phyloP scores from a whole-genome alignment of 2,888 invertebrate species.

The Slavum lentiscoides region DNA sequence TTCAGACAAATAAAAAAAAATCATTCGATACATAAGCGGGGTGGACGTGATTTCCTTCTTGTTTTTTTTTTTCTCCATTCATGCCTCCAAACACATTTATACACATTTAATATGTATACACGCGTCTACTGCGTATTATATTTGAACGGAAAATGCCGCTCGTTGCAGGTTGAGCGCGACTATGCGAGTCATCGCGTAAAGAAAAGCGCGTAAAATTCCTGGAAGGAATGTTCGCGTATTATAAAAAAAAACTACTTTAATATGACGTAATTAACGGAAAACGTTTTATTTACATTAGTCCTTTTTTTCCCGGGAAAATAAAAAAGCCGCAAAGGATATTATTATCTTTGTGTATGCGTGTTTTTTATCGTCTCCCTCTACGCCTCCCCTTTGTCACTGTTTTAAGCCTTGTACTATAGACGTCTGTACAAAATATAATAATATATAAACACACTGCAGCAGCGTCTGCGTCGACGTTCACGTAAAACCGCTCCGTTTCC shows the following conservation, averaged over 20 bases:
- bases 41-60: background rate
- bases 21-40: no score
- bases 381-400: no score
- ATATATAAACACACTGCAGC: background rate
- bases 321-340: conserved; percentile 5
- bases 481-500: background rate
- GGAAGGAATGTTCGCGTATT: background rate
- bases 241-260: background rate
- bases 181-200: no score
- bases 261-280: conserved; percentile 22
- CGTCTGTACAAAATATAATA: background rate
- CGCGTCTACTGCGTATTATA: conserved; percentile 1
- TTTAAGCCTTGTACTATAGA: no score
- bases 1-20: no score
- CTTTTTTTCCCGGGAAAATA: conserved; percentile 4
- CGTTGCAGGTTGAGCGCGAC: no score
- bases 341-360: background rate
- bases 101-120: background rate
- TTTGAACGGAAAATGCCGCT: background rate
- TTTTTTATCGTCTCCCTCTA: background rate
- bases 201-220: background rate
- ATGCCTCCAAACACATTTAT: background rate
- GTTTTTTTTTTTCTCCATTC: background rate
- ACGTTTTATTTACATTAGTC: conserved; percentile 11
- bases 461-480: background rate